phyloP scores from a whole-genome alignment of 92 coral and sea anemone genomes.

The Epizoanthus stellaris region DNA sequence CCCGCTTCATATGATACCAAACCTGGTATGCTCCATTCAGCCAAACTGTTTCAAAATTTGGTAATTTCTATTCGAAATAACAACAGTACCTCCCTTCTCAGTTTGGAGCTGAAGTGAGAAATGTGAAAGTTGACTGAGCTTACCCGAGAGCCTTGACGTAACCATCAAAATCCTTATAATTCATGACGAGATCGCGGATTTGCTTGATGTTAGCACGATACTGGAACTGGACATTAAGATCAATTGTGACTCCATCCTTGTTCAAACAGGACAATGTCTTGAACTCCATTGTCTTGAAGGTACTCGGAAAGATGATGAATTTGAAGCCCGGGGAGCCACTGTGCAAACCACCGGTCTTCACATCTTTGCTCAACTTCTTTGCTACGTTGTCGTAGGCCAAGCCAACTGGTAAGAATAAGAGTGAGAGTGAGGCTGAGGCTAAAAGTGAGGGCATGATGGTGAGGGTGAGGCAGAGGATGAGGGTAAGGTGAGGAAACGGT shows the following conservation, averaged over 20 bases:
- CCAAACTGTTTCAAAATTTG: no score
- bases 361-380: conserved; percentile 5
- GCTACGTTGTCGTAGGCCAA: conserved; percentile 34
- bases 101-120: no score
- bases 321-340: conserved; percentile 43
- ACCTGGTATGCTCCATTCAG: no score
- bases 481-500: not conserved
- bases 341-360: conserved; percentile 32
- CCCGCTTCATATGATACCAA: no score
- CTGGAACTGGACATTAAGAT: conserved; percentile 30
- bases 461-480: no score
- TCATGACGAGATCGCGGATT: conserved; percentile 2
- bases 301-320: conserved; percentile 31
- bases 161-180: conserved; percentile 11
- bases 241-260: conserved; percentile 32
- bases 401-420: conserved; percentile 18
- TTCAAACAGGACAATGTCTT: conserved; percentile 13
- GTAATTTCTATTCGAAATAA: no score
- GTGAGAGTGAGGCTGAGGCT: no score
- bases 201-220: conserved; percentile 29
- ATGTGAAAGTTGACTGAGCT: not conserved
- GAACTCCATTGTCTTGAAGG: conserved; percentile 31
- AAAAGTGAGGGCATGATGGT: no score
- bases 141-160: conserved; percentile 38
- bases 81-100: no score